Percentiles rank a stretch among this genome's conserved stretches.
Conservation (phyloP, 2,113 vertebrate species). For the Eretmochelys imbricata region DNA sequence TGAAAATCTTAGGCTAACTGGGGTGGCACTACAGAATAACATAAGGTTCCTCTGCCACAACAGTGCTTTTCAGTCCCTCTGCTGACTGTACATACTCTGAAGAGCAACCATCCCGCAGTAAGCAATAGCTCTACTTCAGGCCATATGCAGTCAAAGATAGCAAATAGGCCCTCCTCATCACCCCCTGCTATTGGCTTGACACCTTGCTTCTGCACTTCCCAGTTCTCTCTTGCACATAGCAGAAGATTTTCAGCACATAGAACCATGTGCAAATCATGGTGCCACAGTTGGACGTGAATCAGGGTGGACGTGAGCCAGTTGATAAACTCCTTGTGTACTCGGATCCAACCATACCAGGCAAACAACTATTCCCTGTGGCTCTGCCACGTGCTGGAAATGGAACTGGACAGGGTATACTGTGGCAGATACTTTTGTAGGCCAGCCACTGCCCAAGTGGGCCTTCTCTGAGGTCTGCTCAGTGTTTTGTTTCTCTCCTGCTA, state of each 20-base stretch:
- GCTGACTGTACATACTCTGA: not conserved
- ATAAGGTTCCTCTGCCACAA: not conserved
- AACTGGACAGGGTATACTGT: not conserved
- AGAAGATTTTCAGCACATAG: accelerated
- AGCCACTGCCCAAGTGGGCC: accelerated
- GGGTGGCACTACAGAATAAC: not conserved
- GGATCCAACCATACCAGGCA: not conserved
- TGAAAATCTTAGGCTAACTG: not conserved
- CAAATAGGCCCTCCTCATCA: not conserved
- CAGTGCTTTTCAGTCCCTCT: not conserved
- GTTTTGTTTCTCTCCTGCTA: not conserved
- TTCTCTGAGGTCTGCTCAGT: not conserved
- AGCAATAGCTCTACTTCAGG: not conserved
- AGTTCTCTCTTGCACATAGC: not conserved
- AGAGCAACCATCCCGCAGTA: accelerated
- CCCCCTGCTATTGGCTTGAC: not conserved
- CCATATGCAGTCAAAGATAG: not conserved
- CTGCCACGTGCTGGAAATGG: not conserved
- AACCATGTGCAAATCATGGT: not conserved
- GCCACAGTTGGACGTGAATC: accelerated
- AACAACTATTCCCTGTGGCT: not conserved
- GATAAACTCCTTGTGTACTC: not conserved
- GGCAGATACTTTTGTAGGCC: not conserved
- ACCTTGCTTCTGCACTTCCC: accelerated
- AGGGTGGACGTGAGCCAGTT: not conserved